A percentile compares a stretch with the other conserved stretches of the same genome.
Conservation (phyloP, 2,888 invertebrate species). For the Pseudococcus jackbeardsleyi region DNA sequence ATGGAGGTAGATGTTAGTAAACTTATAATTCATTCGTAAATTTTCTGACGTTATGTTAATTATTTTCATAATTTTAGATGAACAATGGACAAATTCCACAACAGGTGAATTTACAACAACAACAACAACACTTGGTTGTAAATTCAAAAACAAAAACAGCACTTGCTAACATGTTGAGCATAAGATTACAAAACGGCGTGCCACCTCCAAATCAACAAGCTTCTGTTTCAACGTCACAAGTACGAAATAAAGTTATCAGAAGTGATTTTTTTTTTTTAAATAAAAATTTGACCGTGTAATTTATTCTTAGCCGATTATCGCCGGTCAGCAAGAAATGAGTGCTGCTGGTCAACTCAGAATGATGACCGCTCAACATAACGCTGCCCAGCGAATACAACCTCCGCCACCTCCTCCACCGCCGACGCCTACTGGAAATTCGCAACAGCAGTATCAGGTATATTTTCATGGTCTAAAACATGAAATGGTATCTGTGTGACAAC, state of each 20-base stretch:
- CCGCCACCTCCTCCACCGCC: slow-evolving; percentile 66
- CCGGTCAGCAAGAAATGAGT: slow-evolving; percentile 70
- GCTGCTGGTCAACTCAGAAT: slow-evolving; percentile 75
- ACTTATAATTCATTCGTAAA: not conserved
- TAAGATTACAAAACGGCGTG: slow-evolving; percentile 75
- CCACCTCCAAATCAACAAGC: slow-evolving; percentile 69
- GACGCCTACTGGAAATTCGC: slow-evolving; percentile 51
- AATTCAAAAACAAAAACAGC: slow-evolving; percentile 95
- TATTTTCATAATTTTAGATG: not conserved
- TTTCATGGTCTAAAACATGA: not conserved
- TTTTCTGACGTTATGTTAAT: not conserved
- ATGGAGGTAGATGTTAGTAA: slow-evolving; percentile 61
- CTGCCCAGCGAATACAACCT: slow-evolving; percentile 72
- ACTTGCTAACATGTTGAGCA: slow-evolving; percentile 93
- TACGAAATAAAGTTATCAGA: not conserved
- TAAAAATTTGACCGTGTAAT: not conserved
- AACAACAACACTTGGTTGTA: slow-evolving; percentile 75
- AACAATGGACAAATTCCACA: slow-evolving; percentile 12
- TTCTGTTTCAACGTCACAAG: slow-evolving; percentile 53
- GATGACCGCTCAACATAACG: slow-evolving; percentile 87
- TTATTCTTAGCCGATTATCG: slow-evolving; percentile 63
- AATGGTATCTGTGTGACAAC: not conserved
- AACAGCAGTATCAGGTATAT: slow-evolving; percentile 66
- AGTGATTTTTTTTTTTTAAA: not conserved
- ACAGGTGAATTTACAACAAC: slow-evolving; percentile 65